These are phyloP conservation scores for Eupeodes corollae DNA, from an alignment of 1,140 invertebrate genomes.

Conservation along the genomic window DNA sequence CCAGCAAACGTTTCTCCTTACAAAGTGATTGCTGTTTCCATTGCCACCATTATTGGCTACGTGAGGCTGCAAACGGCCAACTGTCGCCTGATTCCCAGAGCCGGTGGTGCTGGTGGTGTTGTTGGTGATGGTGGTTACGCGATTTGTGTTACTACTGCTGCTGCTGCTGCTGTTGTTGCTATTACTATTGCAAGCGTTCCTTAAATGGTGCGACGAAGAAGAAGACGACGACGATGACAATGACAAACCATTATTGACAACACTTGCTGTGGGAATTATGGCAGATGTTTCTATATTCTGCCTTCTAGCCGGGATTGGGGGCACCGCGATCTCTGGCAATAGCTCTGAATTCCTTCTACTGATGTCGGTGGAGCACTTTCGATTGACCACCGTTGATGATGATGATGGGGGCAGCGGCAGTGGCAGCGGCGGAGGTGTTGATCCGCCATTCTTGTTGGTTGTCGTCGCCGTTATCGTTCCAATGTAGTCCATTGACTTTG, in stretches of 20 bases:
- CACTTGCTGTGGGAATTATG: neutral
- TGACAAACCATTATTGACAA: neutral
- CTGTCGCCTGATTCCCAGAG: conserved; percentile 5
- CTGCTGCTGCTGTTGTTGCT: neutral
- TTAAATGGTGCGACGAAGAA: conserved; percentile 5
- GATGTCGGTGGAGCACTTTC: conserved; percentile 3
- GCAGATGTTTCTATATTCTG: neutral
- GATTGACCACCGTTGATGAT: conserved; percentile 1
- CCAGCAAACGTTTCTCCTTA: neutral
- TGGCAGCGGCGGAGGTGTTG: neutral
- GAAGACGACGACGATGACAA: too few relatives aligned
- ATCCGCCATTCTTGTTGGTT: conserved; percentile 9
- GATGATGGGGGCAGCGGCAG: conserved; percentile 2
- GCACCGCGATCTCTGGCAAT: conserved; percentile 5
- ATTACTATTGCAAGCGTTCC: neutral
- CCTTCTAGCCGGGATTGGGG: neutral
- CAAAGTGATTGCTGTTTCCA: neutral
- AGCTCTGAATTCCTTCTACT: neutral
- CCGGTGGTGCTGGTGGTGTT: neutral
- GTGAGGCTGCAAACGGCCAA: conserved; percentile 1
- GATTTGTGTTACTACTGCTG: neutral
- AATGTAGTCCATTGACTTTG: neutral
- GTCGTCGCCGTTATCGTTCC: conserved; percentile 14
- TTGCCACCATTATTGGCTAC: conserved; percentile 1
- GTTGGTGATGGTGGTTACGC: neutral